phyloP scores from a whole-genome alignment of 1,140 invertebrate species.

The Drosophila dunni region DNA sequence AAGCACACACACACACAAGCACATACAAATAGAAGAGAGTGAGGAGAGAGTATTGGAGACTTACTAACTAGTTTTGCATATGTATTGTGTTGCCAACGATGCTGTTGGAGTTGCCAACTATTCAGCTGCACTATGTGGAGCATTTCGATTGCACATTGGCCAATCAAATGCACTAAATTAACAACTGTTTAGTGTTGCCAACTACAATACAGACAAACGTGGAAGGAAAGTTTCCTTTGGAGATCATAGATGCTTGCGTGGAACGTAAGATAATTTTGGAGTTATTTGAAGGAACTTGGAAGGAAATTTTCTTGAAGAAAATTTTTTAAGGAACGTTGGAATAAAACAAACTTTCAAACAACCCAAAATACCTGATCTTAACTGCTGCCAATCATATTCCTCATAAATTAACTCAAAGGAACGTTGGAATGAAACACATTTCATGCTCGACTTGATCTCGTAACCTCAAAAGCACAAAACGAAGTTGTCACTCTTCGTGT shows the following conservation, averaged over 20 bases:
- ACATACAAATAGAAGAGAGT: background rate
- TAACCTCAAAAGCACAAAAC: no score
- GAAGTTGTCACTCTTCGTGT: conserved; percentile 1
- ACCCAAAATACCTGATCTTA: no score
- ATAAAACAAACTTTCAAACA: background rate
- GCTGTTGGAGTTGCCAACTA: conserved; percentile 10
- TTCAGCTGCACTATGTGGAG: background rate
- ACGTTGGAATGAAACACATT: background rate
- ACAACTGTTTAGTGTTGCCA: background rate
- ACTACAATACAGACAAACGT: background rate
- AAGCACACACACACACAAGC: background rate
- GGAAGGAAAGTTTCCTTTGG: background rate
- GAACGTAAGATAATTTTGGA: background rate
- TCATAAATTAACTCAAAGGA: no score
- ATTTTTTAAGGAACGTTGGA: background rate
- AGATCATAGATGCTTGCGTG: no score
- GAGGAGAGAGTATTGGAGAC: conserved; percentile 1
- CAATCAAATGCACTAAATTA: no score
- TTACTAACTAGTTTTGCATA: conserved; percentile 21
- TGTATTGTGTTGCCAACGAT: conserved; percentile 6
- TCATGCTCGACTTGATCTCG: no score
- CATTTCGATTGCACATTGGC: background rate
- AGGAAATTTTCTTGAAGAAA: background rate
- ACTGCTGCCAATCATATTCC: no score
- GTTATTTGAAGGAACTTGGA: no score